Evolutionary conservation across 1,140 invertebrate species (phyloP).

Genomic region (Onthophagus taurus): DNA sequence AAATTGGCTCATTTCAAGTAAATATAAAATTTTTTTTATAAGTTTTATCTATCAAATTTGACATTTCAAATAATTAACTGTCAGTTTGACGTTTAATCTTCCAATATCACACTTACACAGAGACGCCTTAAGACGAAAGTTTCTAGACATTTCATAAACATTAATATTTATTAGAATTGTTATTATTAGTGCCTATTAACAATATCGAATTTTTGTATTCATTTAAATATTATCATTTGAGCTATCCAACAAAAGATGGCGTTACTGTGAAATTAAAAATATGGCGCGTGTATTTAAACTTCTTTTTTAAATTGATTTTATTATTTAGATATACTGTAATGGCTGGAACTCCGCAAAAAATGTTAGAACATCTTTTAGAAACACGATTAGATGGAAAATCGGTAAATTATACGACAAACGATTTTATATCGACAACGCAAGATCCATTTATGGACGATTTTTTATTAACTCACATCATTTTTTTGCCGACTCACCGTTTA

Average conservation of each 20-base stretch:
- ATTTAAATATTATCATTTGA: no score
- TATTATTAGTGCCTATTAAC: no score
- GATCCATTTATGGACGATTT: conserved; percentile 80
- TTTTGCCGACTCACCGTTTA: conserved; percentile 69
- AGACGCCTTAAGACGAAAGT: no score
- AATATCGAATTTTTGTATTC: no score
- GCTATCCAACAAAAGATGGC: no score
- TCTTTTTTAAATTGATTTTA: no score
- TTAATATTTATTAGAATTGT: no score
- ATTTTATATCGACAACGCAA: conserved; percentile 32
- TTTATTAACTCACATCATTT: conserved; percentile 78
- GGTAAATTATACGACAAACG: conserved; percentile 39
- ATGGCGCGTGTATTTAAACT: no score
- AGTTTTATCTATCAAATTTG: neutral
- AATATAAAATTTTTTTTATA: no score
- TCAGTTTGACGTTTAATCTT: neutral
- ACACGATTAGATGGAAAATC: conserved; percentile 58
- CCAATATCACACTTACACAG: no score
- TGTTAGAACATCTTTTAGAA: conserved; percentile 79
- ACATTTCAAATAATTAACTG: conserved; percentile 13
- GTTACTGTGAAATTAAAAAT: no score
- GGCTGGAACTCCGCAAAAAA: conserved; percentile 80
- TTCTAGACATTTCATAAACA: no score
- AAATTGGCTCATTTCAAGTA: conserved; percentile 53
- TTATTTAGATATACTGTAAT: conserved; percentile 71